Conservation (phyloP, 2,888 invertebrate genomes). For the Xylota segnis region DNA sequence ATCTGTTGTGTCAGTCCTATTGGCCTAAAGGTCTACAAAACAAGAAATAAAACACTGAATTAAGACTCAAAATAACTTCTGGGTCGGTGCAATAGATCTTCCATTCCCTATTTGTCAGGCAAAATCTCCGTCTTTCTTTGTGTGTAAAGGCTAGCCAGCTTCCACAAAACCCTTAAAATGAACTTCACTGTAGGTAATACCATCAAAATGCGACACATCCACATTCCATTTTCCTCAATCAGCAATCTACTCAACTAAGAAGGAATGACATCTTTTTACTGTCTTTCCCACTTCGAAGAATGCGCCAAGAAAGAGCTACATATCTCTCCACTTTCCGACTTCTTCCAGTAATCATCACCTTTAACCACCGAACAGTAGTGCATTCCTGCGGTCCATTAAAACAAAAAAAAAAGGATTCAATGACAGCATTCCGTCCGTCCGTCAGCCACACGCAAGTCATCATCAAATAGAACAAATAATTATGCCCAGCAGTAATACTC, state of each 20-base stretch:
- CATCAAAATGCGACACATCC: constrained; percentile 15
- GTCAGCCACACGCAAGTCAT: constrained; percentile 19
- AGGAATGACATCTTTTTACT: constrained; percentile 1
- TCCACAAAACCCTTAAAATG: not conserved
- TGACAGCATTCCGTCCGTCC: not conserved
- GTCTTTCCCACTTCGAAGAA: constrained; percentile 11
- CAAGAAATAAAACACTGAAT: too few species aligned
- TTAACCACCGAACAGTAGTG: constrained; percentile 16
- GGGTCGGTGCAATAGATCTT: too few species aligned
- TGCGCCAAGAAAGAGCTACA: not conserved
- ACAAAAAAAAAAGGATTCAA: constrained; percentile 23
- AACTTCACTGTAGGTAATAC: constrained; percentile 11
- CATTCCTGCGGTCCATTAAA: constrained; percentile 14
- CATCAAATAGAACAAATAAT: constrained; percentile 8
- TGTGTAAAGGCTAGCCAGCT: not conserved
- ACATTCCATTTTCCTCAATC: constrained; percentile 11
- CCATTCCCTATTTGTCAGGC: too few species aligned
- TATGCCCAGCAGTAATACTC: not conserved
- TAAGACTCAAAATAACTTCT: too few species aligned
- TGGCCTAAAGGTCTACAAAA: too few species aligned
- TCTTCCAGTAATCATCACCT: not conserved
- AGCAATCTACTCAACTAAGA: not conserved
- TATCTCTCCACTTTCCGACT: not conserved
- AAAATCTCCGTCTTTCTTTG: too few species aligned
- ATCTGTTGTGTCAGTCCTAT: too few species aligned